Percentiles rank a stretch among this genome's conserved stretches.
phyloP scores from a whole-genome alignment of 2,797 vertebrate species.

The Merluccius polli region DNA sequence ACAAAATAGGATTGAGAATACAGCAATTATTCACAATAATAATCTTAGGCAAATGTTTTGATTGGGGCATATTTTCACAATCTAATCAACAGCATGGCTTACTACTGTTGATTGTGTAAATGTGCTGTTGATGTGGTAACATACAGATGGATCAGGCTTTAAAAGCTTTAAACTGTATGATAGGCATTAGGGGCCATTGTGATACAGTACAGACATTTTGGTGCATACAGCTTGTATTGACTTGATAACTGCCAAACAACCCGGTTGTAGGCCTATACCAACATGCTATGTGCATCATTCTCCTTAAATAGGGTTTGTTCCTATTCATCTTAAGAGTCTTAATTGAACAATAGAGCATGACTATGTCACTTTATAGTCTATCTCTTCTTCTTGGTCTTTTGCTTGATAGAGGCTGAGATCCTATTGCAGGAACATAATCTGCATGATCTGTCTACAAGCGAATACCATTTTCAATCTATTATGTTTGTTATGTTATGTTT shows the following conservation, averaged over 20 bases:
- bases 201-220: background rate
- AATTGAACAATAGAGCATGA: background rate
- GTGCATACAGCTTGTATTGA: background rate
- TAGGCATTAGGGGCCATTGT: background rate
- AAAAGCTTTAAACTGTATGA: background rate
- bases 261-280: background rate
- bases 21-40: conserved; percentile 7
- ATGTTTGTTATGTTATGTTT: background rate
- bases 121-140: background rate
- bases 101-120: background rate
- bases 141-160: background rate
- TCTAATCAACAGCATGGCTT: background rate
- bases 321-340: background rate
- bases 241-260: background rate
- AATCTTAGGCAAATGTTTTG: background rate
- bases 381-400: background rate
- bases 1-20: conserved; percentile 11
- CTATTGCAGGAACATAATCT: background rate
- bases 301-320: background rate
- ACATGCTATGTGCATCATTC: background rate
- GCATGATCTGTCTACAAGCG: background rate
- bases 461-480: background rate
- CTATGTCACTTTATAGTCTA: background rate
- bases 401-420: background rate
- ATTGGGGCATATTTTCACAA: background rate